These are phyloP conservation scores for Sphaeridia pumilis DNA, from an alignment of 2,888 invertebrate genomes.

Conservation along the genomic window DNA sequence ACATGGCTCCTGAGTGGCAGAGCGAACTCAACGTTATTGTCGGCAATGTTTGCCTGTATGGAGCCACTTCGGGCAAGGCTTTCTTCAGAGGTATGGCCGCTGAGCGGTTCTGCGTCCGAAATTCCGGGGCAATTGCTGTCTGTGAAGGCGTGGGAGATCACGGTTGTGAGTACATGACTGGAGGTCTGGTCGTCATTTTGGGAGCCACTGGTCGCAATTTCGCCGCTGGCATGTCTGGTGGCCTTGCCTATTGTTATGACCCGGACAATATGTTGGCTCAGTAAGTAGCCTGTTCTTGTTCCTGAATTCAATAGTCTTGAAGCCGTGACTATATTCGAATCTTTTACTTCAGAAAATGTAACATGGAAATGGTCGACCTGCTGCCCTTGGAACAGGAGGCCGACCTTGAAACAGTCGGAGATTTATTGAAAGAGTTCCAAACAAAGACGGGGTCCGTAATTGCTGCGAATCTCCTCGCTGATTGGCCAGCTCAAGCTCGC, in stretches of 20 bases:
- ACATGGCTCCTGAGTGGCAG: constrained; percentile 58
- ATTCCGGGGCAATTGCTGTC: constrained; percentile 90
- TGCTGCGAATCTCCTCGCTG: constrained; percentile 61
- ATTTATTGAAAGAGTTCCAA: constrained; percentile 70
- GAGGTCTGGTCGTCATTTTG: constrained; percentile 77
- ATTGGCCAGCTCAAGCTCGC: constrained; percentile 64
- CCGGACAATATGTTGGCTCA: constrained; percentile 45
- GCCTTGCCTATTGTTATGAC: constrained; percentile 90
- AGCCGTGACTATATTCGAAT: too few species aligned
- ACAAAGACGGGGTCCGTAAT: constrained; percentile 77
- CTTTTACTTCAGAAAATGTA: constrained; percentile 57
- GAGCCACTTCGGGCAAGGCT: constrained; percentile 86
- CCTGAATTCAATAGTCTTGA: not conserved
- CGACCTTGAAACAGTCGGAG: constrained; percentile 64
- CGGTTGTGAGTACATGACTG: constrained; percentile 99
- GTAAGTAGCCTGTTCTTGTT: constrained; percentile 16
- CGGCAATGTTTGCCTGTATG: constrained; percentile 95
- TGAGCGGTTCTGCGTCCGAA: constrained; percentile 95
- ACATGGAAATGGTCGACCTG: constrained; percentile 89
- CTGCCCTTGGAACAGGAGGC: constrained; percentile 63
- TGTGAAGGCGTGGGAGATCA: constrained; percentile 98
- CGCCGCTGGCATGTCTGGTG: constrained; percentile 98
- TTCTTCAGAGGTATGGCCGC: constrained; percentile 94
- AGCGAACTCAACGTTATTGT: constrained; percentile 93
- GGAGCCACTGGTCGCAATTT: constrained; percentile 95